Conservation (phyloP, 2,888 invertebrate genomes). For the Plutella xylostella region DNA sequence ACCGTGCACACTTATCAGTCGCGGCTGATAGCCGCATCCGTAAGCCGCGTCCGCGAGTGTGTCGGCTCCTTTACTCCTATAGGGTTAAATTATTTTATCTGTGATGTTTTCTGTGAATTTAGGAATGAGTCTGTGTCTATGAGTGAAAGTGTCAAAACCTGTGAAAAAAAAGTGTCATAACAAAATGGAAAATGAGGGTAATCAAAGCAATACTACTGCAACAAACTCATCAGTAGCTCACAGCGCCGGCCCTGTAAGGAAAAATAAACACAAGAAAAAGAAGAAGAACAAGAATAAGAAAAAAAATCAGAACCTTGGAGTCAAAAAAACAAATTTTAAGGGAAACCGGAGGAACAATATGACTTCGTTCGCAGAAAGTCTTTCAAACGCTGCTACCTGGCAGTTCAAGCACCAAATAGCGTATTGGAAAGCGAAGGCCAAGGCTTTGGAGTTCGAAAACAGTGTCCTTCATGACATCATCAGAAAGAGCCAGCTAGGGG, state of each 20-base stretch:
- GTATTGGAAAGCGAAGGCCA: slow-evolving; percentile 72
- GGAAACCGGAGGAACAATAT: slow-evolving; percentile 24
- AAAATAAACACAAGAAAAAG: slow-evolving; percentile 10
- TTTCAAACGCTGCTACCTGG: slow-evolving; percentile 49
- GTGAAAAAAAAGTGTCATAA: neutral
- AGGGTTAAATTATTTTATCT: neutral
- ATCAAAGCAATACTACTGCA: neutral
- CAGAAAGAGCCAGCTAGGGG: slow-evolving; percentile 34
- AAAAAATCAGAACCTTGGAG: slow-evolving; percentile 21
- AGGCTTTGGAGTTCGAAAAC: slow-evolving; percentile 70
- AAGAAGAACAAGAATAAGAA: slow-evolving; percentile 21
- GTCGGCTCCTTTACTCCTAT: too few relatives aligned
- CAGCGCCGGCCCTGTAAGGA: neutral
- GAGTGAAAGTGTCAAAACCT: too few relatives aligned
- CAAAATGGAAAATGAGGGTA: neutral
- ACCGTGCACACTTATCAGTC: too few relatives aligned
- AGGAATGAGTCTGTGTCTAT: too few relatives aligned
- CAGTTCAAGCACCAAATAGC: slow-evolving; percentile 69
- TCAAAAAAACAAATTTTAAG: slow-evolving; percentile 19
- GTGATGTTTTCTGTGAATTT: neutral
- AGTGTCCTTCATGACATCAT: slow-evolving; percentile 63
- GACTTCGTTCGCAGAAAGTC: slow-evolving; percentile 52
- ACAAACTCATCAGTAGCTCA: neutral
- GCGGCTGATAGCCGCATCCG: too few relatives aligned
- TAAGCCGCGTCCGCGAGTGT: too few relatives aligned